Evolutionary conservation across 2,888 invertebrate genomes (phyloP), one percentile per base, ranked within the genome.

Genomic region (Leucophora obtusa): DNA sequence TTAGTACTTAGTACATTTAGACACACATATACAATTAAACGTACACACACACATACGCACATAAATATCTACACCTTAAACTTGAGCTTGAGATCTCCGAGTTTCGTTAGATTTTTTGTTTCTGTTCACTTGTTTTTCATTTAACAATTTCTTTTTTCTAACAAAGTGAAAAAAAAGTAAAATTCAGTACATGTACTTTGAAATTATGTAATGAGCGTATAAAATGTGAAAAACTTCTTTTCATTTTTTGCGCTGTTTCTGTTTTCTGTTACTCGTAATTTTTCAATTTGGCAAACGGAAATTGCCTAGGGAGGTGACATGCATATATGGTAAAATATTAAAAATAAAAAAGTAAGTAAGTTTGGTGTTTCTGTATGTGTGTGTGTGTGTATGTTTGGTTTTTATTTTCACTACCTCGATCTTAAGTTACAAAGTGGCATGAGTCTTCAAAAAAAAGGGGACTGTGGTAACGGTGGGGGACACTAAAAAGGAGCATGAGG

Each of bases 251-350:
- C 15, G 24, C 28, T 28, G 24, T 15, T 62, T 47, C 47, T 62
- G 38, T 51, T 51, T 15, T 59, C 50, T 58, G 53, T 59, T 51
- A 72, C 72, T 72, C 86, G 88, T 87, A 87, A 88, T 89, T 88
- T 88, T 88, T 88, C 88, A 88, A 88, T 88, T 88, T 88, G 87
- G 87, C 89, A 87, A 78, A 85, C 89, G 89, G 88, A 88, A 89
- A 88, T 89, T 88, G 88, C 89, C 88, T 86, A 86, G 88, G 88
- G 88, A 88, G 88, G 86, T 88, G 86, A 87, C 88, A 86, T 83
- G 85, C 60, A 66, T 73, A 35, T 66, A 66, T 82, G 81, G 47
- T 60, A 66, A 69, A 69, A 62, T 18, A 21, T n/a, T 17, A 53
- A 59, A 28, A 59, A 65, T 51, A 28, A 43, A 59, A 24, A 60